A percentile compares a stretch with the other conserved stretches of the same genome.
phyloP scores from a whole-genome alignment of 2,888 invertebrate species.

The Acronicta aceris region DNA sequence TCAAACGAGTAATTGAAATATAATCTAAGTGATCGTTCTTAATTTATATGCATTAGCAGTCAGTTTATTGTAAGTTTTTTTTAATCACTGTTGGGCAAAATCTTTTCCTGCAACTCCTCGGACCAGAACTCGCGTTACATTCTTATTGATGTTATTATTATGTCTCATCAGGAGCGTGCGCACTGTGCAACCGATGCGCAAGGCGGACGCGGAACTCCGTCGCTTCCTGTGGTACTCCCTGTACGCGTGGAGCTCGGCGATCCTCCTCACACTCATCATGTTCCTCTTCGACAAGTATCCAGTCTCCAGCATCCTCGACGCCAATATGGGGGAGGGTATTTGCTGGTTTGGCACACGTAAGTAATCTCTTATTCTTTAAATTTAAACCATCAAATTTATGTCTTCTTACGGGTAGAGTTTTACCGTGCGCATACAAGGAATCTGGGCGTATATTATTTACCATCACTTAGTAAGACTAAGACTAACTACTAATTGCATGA shows the following conservation, averaged over 20 bases:
- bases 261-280: constrained; percentile 87
- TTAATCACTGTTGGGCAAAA: no score
- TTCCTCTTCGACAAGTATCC: constrained; percentile 88
- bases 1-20: no score
- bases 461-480: no score
- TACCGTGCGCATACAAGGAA: no score
- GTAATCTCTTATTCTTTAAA: constrained; percentile 55
- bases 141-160: constrained; percentile 6
- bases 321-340: constrained; percentile 89
- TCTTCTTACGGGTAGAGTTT: no score
- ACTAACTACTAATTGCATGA: no score
- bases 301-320: constrained; percentile 79
- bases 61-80: no score
- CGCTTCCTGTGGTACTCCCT: constrained; percentile 91
- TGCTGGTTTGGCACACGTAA: constrained; percentile 92
- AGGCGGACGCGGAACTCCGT: constrained; percentile 82
- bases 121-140: no score
- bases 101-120: no score
- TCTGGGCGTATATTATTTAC: no score
- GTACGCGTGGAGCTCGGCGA: constrained; percentile 92
- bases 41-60: no score
- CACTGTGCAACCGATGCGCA: constrained; percentile 81
- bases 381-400: neutral
- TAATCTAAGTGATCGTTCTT: no score
- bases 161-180: constrained; percentile 79